Evolutionary conservation across 2,113 vertebrate genomes (phyloP).

Genomic region (Indri indri): DNA sequence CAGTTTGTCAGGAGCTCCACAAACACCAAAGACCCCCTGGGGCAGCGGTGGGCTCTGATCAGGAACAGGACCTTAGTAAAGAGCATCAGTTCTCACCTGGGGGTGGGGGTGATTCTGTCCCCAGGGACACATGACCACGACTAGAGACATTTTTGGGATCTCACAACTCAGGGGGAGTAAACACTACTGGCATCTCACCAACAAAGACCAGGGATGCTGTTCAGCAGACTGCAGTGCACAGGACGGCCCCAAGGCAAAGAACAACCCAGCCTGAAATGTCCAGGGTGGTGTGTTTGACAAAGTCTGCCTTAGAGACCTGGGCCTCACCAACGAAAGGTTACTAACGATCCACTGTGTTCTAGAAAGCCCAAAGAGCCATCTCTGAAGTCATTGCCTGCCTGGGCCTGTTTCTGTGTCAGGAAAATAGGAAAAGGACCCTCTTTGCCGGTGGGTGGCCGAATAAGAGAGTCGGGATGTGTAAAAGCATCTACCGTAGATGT

Average conservation of each 20-base stretch:
- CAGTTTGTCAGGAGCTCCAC: neutral
- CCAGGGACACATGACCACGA: neutral
- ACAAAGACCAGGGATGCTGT: neutral
- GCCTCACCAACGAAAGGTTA: neutral
- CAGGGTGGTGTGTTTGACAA: neutral
- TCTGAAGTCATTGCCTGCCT: neutral
- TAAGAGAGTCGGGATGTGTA: neutral
- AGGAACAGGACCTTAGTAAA: neutral
- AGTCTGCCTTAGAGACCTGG: neutral
- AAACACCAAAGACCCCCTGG: neutral
- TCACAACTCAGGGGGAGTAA: neutral
- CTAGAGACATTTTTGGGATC: neutral
- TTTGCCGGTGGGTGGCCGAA: neutral
- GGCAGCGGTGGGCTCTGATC: rapidly evolving
- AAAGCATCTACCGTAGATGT: neutral
- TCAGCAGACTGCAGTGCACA: rapidly evolving
- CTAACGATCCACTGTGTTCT: neutral
- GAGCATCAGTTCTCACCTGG: neutral
- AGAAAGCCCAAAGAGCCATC: neutral
- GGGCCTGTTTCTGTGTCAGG: neutral
- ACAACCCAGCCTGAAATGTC: neutral
- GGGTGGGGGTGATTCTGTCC: neutral
- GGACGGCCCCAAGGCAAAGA: neutral
- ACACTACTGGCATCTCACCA: neutral
- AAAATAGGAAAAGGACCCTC: neutral